phyloP scores from a whole-genome alignment of 1,140 invertebrate species.

The Subanguina moxae region DNA sequence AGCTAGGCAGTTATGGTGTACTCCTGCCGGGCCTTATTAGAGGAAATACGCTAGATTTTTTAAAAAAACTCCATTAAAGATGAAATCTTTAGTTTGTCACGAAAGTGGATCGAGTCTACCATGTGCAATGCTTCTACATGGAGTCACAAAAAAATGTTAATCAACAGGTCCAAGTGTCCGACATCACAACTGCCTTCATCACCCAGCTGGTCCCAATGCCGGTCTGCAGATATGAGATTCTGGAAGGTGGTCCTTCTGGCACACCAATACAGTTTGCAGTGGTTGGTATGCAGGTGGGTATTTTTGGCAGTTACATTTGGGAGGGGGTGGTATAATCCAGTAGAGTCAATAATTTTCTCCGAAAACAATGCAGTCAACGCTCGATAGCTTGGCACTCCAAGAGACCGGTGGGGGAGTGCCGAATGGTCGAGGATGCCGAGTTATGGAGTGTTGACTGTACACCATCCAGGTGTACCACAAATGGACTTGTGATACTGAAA shows the following conservation, averaged over 20 bases:
- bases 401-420: too few relatives aligned
- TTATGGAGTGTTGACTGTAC: slow-evolving; percentile 34
- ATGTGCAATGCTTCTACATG: slow-evolving; percentile 59
- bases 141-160: slow-evolving; percentile 51
- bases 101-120: slow-evolving; percentile 55
- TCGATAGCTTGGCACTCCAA: too few relatives aligned
- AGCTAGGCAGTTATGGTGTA: too few relatives aligned
- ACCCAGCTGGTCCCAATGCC: slow-evolving; percentile 58
- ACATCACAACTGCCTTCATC: slow-evolving; percentile 34
- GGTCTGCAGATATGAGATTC: slow-evolving; percentile 54
- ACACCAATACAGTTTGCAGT: slow-evolving; percentile 55
- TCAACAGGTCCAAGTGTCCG: slow-evolving; percentile 48
- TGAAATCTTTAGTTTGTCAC: slow-evolving; percentile 48
- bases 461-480: slow-evolving; percentile 53
- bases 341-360: too few relatives aligned
- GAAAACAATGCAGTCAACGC: too few relatives aligned
- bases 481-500: slow-evolving; percentile 53
- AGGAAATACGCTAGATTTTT: not conserved
- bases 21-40: too few relatives aligned
- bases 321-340: too few relatives aligned
- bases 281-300: slow-evolving; percentile 58
- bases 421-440: slow-evolving; percentile 40
- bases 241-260: slow-evolving; percentile 51
- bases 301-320: too few relatives aligned
- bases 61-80: not conserved